Evolutionary conservation across 2,113 vertebrate species (phyloP), one percentile per base, ranked within the genome.

Genomic region (Marmota monax): DNA sequence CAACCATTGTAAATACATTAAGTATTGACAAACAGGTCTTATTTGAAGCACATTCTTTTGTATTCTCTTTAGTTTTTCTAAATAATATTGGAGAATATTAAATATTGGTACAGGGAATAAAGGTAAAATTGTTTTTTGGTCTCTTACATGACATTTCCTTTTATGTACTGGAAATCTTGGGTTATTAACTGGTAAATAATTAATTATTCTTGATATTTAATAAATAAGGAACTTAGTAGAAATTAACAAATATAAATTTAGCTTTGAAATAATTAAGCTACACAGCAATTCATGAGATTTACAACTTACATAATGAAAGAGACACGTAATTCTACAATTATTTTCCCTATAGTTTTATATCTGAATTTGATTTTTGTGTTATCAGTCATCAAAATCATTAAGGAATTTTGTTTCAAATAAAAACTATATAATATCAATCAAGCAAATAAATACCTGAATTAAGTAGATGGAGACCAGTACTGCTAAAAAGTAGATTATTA

Each of bases 271-370:
- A 53, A 87, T 73, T 90, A 70, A 84, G 32, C 56, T 63, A 63
- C 18, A 83, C 5, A 48, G 25, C 29, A 76, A 70, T 77, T 63
- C 72, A 63, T 45, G 80, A 51, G 32, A 25, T 74, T 63, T 93
- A 74, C 23, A 58, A 6, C 45, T 74, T 76, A 94, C 78, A 69
- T 96, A 76, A 91, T 69, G 25, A 80, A 96, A 83, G 22, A 92
- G 13, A 85, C 14, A 48, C 23, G 20, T 61, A 61, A 88, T 92
- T 76, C 17, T 90, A 69, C 67, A 84, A 63, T 84, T 45, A 32
- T 8, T 63, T 80, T 13, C 25, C 73, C 56, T 94, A 32, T 48
- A 67, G 27, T 93, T 92, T 82, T 72, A 84, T 37, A 88, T 69
- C 22, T 79, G 56, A 45, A 78, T 93, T 61, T 84, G 20, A 90